Conservation (phyloP, 2,797 vertebrate genomes). For the Dermochelys coriacea region DNA sequence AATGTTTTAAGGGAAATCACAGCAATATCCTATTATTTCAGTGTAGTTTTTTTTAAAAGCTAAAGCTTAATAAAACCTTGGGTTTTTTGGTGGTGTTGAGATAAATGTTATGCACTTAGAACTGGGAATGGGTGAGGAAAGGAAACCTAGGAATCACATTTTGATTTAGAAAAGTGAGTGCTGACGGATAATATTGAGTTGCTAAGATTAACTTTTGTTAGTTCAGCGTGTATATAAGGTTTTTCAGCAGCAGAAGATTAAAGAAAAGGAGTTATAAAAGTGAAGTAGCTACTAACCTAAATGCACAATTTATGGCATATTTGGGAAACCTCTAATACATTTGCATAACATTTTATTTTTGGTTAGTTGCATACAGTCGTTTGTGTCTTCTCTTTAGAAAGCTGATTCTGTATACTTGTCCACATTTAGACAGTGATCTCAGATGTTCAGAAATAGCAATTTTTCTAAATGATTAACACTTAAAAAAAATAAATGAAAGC, state of each 20-base stretch:
- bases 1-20: background rate
- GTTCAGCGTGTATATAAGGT: background rate
- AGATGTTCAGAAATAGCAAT: background rate
- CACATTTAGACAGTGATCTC: accelerated
- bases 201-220: background rate
- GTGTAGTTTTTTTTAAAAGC: background rate
- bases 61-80: accelerated
- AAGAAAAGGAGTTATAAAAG: accelerated
- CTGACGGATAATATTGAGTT: background rate
- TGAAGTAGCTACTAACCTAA: background rate
- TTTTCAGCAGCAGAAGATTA: background rate
- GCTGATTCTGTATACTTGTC: accelerated
- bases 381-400: background rate
- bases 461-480: background rate
- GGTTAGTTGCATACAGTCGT: background rate
- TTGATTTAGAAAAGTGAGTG: background rate
- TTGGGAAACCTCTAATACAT: background rate
- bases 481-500: background rate
- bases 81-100: background rate
- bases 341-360: background rate
- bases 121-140: background rate
- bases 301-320: accelerated
- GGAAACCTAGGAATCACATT: accelerated
- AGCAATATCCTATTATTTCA: background rate
- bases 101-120: background rate